Base-by-base conservation (phyloP, 2,888 invertebrate species). In the Lasioglossum figueresi region DNA sequence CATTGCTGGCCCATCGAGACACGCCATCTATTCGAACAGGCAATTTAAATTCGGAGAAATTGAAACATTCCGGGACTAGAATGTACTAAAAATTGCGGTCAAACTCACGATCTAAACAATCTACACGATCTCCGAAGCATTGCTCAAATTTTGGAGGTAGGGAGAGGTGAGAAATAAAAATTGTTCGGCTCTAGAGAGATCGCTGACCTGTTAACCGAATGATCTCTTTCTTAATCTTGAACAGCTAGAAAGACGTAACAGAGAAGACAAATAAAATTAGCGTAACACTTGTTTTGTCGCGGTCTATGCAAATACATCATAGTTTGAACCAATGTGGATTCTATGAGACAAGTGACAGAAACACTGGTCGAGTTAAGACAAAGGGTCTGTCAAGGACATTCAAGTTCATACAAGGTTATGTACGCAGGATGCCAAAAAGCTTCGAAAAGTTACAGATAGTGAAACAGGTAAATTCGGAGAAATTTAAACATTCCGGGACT, bases 1-100 rank as follows among this genome's bases (percentile, higher is more conserved):
- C 81, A 82, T 89, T 72, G 82, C 76, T 43, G 66, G 40, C 34
- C 84, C 80, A 79, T 71, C 23, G 56, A 76, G 70, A 56, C 52
- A 68, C 37, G 48, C 59, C 86, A 79, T 86, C 87, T 76, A 80
- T 37, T 23, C 5, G 16, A 79, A 37, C 52, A 76, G 45, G 34
- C 45, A 82, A 82, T 80, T 82, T 70, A 63, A 16, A 16, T 71
- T 27, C n/a, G 66, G 19, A 34, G 66, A 34, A 66, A 4, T 34
- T 66, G 2, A 34, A 34, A 34, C 14, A 34, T 34, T 66, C 31
- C 16, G 5, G 45, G 16, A 45, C 45, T 16, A 14, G 27, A 27
- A 5, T 10, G n/a, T 8, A 2, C 2, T 2, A 23, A 23, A 48
- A 23, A 23, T 8, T 48, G 23, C 48, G 48, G 48, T 48, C 48